Evolutionary conservation across 53 echinoderm and acorn worm species (phyloP).

Genomic region (Antedon mediterranea): DNA sequence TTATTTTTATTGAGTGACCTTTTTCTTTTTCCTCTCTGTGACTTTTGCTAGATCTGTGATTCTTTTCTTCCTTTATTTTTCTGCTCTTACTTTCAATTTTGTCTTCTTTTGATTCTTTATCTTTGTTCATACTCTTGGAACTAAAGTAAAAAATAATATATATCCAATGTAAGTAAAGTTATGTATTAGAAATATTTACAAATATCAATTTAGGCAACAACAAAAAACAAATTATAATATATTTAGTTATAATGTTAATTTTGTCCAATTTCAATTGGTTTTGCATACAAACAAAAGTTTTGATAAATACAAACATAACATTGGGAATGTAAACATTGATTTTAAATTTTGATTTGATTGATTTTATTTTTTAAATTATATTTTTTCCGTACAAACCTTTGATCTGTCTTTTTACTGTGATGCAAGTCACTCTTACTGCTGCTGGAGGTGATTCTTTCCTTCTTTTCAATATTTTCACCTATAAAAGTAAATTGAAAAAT

Average conservation of each 20-base stretch:
- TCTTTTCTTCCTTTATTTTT: slow-evolving; percentile 6
- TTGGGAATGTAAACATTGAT: too few species aligned
- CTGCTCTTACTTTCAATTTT: slow-evolving; percentile 3
- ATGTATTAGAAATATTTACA: neutral
- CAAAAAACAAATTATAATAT: too few species aligned
- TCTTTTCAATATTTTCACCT: neutral
- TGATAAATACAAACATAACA: too few species aligned
- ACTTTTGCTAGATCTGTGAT: slow-evolving; percentile 24
- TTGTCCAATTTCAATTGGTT: too few species aligned
- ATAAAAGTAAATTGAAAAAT: neutral
- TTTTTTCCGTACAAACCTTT: neutral
- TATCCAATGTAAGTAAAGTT: neutral
- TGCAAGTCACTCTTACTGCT: neutral
- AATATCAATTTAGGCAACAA: too few species aligned
- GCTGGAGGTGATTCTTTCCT: neutral
- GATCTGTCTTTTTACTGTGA: neutral
- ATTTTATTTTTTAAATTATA: too few species aligned
- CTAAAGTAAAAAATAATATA: neutral
- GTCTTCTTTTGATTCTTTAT: slow-evolving; percentile 15
- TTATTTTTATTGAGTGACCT: slow-evolving; percentile 2
- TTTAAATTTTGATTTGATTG: too few species aligned
- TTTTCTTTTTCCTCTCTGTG: slow-evolving; percentile 27
- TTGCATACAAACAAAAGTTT: too few species aligned
- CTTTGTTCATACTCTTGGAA: slow-evolving; percentile 8
- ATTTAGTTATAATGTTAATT: too few species aligned